phyloP scores from a whole-genome alignment of 2,113 vertebrate species.

The Xenotilapia caudafasciata region DNA sequence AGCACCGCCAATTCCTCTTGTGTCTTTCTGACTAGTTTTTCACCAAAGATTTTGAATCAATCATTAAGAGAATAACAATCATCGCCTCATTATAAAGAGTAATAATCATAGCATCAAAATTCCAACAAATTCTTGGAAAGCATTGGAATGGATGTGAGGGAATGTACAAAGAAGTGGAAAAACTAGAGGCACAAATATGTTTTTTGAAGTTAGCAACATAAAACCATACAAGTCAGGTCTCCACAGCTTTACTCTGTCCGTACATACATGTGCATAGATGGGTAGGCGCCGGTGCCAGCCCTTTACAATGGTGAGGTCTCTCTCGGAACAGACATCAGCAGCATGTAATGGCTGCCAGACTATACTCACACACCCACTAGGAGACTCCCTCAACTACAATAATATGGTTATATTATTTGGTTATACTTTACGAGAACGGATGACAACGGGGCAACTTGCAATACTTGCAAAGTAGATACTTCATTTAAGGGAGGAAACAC shows the following conservation, averaged over 20 bases:
- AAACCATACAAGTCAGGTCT: not conserved
- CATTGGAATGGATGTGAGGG: not conserved
- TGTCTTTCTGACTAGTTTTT: not conserved
- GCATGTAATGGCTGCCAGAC: not conserved
- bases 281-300: not conserved
- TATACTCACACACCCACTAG: not conserved
- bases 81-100: not conserved
- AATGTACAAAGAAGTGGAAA: not conserved
- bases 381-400: not conserved
- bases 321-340: not conserved
- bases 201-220: not conserved
- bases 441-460: too few species aligned
- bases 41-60: not conserved
- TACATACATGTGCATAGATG: not conserved
- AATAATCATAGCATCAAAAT: not conserved
- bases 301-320: not conserved
- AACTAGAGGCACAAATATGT: not conserved
- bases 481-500: too few species aligned
- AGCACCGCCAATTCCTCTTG: not conserved
- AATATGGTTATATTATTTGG: not conserved
- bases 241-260: not conserved
- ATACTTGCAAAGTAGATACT: too few species aligned
- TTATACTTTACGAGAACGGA: too few species aligned
- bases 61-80: not conserved
- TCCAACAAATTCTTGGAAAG: not conserved